Base-by-base conservation (phyloP, 2,888 invertebrate species). In the Hemithea aestivaria region DNA sequence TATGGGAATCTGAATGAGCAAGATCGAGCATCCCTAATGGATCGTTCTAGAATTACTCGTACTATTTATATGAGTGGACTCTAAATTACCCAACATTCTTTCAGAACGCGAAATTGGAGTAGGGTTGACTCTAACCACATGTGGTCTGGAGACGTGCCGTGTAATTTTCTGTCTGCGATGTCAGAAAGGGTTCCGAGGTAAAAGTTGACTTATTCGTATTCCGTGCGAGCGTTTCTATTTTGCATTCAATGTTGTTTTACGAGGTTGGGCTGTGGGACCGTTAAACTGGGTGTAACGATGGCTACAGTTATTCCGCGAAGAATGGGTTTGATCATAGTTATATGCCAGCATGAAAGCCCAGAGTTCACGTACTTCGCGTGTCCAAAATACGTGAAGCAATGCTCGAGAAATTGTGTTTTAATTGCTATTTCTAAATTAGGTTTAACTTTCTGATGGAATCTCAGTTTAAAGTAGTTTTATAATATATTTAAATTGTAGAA, bases 61-160 rank as follows among this genome's bases (percentile, higher is more conserved):
- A 16, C 5, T 16, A 16, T 16, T 16, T 16, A 16, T 16, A 4
- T 16, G 2, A 16, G 16, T 36, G 40, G 34, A 36, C 33, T 44
- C 16, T 4, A 16, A 16, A 16, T 16, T 5, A 16, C 5, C 16
- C 16, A 16, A 16, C 16, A n/a, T n/a, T n/a, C n/a, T n/a, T n/a
- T n/a, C n/a, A n/a, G n/a, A 40, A 45, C 41, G 34, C 45, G 38
- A 45, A 45, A 16, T 16, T 16, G 16, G 16, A 44, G 40, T 45
- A 32, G 40, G 38, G 35, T 33, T 44, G 47, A 48, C 42, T 42
- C 26, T 47, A 35, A 48, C 47, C 50, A 50, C 31, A 39, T 50
- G 45, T 47, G 45, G 35, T 46, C 42, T 40, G 31, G 36, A 40
- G 43, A 40, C 28, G 24, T 34, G 40, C 41, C 41, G 42, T 47